Evolutionary conservation across 2,113 vertebrate genomes (phyloP), one percentile per base, ranked within the genome.

Genomic region (Lichenostomus cassidix): DNA sequence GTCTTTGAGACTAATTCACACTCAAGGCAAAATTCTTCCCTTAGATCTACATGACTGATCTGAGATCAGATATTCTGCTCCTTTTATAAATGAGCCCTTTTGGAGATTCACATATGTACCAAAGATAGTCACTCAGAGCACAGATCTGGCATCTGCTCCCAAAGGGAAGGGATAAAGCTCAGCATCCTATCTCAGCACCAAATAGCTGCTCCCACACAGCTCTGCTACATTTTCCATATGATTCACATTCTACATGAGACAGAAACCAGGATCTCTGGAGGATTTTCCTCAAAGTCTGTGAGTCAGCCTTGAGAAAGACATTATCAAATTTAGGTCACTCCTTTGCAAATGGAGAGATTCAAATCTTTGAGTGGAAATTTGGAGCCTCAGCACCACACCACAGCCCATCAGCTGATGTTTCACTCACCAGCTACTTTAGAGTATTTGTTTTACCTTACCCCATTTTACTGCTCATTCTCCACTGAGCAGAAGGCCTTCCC

Each of bases 1-100:
- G 78, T 90, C 91, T 95, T 95, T 96, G 86, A 96, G 94, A 83
- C 35, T 88, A 85, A 94, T 91, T 90, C 76, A 74, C 83, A 86
- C 74, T 95, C 74, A 91, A 95, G 78, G 74, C 83, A 80, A 93
- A 87, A 86, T 63, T 56, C 80, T 92, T 94, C n/a, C 76, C 47
- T 96, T 92, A 92, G 83, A 95, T 93, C 41, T 81, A 67, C 74
- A 80, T 13, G 84, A 94, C 67, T 94, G 92, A 93, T 94, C 89
- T 80, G 64, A 47, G 67, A 92, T 95, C 74, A 89, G 89, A 97
- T 90, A 83, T 46, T 79, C 56, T 46, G 14, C 29, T 75, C 74
- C 24, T 7, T 68, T 87, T 73, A 35, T 59, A 89, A 79, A 55
- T 4, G 4, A 46, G 39, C 9, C 19, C n/a, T 41, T 68, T 69